Conservation (phyloP, 2,888 invertebrate species). For the Isoperla grammatica region DNA sequence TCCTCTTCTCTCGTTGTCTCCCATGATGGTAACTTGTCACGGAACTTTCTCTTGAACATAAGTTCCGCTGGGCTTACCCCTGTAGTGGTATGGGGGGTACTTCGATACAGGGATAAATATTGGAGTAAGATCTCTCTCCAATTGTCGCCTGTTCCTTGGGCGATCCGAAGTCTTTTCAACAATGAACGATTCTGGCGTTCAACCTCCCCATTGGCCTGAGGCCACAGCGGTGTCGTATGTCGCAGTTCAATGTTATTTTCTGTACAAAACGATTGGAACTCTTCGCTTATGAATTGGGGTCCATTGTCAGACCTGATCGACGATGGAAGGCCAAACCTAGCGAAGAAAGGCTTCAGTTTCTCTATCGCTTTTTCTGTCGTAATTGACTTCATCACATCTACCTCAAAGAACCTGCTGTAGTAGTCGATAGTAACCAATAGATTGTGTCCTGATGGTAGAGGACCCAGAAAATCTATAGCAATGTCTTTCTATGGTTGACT, state of each 20-base stretch:
- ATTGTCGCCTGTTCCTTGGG: no score
- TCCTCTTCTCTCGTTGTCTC: neutral
- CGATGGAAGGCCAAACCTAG: neutral
- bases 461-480: neutral
- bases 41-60: neutral
- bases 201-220: no score
- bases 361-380: conserved; percentile 27
- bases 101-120: conserved; percentile 30
- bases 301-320: conserved; percentile 33
- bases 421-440: conserved; percentile 7
- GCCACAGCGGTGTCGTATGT: conserved; percentile 26
- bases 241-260: conserved; percentile 23
- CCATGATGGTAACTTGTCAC: neutral
- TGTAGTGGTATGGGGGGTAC: conserved; percentile 15
- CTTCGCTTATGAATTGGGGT: conserved; percentile 19
- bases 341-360: conserved; percentile 32
- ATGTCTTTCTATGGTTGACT: neutral
- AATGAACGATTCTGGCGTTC: no score
- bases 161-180: no score
- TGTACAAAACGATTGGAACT: no score
- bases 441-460: conserved; percentile 1
- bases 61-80: conserved; percentile 31
- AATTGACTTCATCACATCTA: neutral
- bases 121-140: conserved; percentile 28
- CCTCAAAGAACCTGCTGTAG: neutral